Percentiles rank a stretch among this genome's conserved stretches.
Evolutionary conservation across 2,888 invertebrate species (phyloP).

Genomic region (Colletes collaris): DNA sequence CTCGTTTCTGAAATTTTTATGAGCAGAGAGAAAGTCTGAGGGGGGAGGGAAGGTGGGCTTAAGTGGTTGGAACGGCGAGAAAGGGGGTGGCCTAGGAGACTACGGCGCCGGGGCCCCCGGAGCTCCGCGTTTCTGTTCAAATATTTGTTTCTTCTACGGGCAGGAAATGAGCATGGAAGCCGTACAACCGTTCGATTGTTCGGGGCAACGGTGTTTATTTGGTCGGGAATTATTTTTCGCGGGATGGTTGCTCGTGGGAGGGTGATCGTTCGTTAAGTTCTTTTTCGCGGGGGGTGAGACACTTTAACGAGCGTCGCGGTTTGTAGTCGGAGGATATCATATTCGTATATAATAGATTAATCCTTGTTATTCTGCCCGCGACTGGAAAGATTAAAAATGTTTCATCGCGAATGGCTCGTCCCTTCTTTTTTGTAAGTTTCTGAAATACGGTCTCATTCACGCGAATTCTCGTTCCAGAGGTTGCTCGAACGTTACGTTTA

Average conservation of each 20-base stretch:
- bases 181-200: slow-evolving; percentile 15
- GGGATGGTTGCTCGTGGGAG: not conserved
- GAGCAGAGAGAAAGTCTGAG: not conserved
- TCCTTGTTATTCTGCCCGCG: no score
- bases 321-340: no score
- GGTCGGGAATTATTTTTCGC: not conserved
- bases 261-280: no score
- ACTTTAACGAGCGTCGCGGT: no score
- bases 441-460: no score
- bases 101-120: not conserved
- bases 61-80: slow-evolving; percentile 16
- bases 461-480: no score
- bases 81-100: not conserved
- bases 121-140: slow-evolving; percentile 18
- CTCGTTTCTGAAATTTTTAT: slow-evolving; percentile 48
- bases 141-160: slow-evolving; percentile 32
- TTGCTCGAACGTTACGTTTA: no score
- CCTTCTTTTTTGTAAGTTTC: no score
- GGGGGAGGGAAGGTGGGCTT: not conserved
- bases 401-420: no score
- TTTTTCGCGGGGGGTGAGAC: no score
- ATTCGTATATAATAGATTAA: no score
- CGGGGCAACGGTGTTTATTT: not conserved
- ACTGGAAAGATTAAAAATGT: no score
- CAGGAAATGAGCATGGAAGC: not conserved